Percentiles rank a stretch among this genome's conserved stretches.
phyloP scores from a whole-genome alignment of 2,888 invertebrate genomes.

The Andrena minutula region DNA sequence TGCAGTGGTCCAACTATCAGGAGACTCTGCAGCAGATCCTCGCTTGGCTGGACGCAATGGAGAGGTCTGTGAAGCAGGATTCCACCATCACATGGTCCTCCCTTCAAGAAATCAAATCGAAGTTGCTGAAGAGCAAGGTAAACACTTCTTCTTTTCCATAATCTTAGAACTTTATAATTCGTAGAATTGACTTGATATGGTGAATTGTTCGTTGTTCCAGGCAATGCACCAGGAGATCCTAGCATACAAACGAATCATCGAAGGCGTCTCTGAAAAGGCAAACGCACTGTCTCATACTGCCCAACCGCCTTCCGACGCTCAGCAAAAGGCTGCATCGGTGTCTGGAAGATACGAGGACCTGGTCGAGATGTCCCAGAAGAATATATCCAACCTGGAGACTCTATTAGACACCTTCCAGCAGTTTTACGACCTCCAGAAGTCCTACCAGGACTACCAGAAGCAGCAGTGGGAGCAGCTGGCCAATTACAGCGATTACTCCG shows the following conservation, averaged over 20 bases:
- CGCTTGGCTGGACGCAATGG: constrained; percentile 94
- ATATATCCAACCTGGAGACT: constrained; percentile 91
- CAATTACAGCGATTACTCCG: constrained; percentile 93
- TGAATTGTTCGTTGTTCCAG: constrained; percentile 77
- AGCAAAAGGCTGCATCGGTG: constrained; percentile 90
- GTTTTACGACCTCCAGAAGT: constrained; percentile 94
- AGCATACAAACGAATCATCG: constrained; percentile 95
- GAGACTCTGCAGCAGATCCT: constrained; percentile 93
- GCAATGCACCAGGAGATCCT: constrained; percentile 95
- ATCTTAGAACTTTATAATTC: background rate
- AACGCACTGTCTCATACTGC: constrained; percentile 87
- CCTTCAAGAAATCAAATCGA: constrained; percentile 93
- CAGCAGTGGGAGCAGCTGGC: constrained; percentile 95
- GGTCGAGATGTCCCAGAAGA: constrained; percentile 88
- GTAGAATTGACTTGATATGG: background rate
- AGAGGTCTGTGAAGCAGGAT: constrained; percentile 90
- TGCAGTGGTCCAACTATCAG: constrained; percentile 94
- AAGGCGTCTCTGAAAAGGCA: constrained; percentile 95
- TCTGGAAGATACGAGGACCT: constrained; percentile 92
- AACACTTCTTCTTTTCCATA: background rate
- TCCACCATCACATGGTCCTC: constrained; percentile 91
- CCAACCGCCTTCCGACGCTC: constrained; percentile 87
- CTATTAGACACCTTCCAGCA: constrained; percentile 93
- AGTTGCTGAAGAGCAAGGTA: constrained; percentile 92
- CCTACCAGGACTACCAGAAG: constrained; percentile 95